Percentiles rank a stretch among this genome's conserved stretches.
phyloP scores from a whole-genome alignment of 2,797 vertebrate species.

The Urocyon cinereoargenteus region DNA sequence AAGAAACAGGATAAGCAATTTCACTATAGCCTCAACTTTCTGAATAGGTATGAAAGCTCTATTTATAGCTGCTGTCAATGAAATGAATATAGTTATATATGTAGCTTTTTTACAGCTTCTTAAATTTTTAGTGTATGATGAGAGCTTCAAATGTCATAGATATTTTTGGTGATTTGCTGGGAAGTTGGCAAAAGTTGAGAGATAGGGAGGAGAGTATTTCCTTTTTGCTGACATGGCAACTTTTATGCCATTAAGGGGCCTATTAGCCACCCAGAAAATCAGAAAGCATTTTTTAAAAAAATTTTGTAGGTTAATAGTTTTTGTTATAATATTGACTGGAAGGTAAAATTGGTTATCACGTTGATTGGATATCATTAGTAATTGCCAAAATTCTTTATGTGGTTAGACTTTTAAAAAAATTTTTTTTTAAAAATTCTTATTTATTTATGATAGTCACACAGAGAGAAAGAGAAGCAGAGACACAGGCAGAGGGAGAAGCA shows the following conservation, averaged over 20 bases:
- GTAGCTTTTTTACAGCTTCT: background rate
- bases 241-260: background rate
- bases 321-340: background rate
- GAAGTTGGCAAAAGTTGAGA: background rate
- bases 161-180: constrained; percentile 16
- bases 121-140: background rate
- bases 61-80: background rate
- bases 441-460: too few species aligned
- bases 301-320: background rate
- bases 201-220: background rate
- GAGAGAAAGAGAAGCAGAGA: too few species aligned
- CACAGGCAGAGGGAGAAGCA: too few species aligned
- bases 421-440: too few species aligned
- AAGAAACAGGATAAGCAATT: background rate
- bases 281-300: background rate
- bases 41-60: background rate
- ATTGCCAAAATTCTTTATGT: background rate
- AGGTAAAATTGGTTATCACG: background rate
- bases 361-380: background rate
- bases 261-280: background rate
- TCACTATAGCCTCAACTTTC: background rate
- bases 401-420: constrained; percentile 16
- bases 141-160: background rate
- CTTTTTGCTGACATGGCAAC: background rate
- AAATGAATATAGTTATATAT: background rate